These are phyloP conservation scores for Ptilorrhoa leucosticta DNA, from an alignment of 2,113 vertebrate species.

Conservation along the genomic window DNA sequence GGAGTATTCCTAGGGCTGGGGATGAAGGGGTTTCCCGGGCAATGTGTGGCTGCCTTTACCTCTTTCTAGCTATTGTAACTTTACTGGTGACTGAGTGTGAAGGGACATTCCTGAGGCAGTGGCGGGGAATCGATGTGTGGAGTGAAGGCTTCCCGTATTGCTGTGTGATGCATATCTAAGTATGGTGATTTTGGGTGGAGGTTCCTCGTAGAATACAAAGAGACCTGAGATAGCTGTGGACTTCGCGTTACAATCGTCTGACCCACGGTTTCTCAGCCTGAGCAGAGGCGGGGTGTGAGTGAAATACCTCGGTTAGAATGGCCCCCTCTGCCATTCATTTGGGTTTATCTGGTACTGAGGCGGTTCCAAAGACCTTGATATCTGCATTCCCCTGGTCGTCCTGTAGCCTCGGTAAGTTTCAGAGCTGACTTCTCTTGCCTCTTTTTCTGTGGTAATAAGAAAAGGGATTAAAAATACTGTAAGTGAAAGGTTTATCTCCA, in stretches of 20 bases:
- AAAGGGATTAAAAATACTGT: not conserved
- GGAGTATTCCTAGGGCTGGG: not conserved
- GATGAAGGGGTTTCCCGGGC: not conserved
- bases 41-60: not conserved
- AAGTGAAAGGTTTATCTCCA: not conserved
- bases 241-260: not conserved
- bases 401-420: slow-evolving; percentile 10
- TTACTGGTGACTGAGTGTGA: not conserved
- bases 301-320: not conserved
- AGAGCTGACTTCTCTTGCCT: not conserved
- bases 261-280: not conserved
- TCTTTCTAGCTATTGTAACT: not conserved
- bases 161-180: not conserved
- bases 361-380: not conserved
- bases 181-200: not conserved
- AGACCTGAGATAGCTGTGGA: not conserved
- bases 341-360: not conserved
- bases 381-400: not conserved
- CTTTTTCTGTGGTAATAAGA: not conserved
- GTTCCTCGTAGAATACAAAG: not conserved
- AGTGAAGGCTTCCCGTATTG: not conserved
- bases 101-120: not conserved
- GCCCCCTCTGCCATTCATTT: not conserved
- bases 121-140: not conserved
- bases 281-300: not conserved